These are phyloP conservation scores for Clupea harengus DNA, from an alignment of 2,113 vertebrate genomes.

Conservation along the genomic window DNA sequence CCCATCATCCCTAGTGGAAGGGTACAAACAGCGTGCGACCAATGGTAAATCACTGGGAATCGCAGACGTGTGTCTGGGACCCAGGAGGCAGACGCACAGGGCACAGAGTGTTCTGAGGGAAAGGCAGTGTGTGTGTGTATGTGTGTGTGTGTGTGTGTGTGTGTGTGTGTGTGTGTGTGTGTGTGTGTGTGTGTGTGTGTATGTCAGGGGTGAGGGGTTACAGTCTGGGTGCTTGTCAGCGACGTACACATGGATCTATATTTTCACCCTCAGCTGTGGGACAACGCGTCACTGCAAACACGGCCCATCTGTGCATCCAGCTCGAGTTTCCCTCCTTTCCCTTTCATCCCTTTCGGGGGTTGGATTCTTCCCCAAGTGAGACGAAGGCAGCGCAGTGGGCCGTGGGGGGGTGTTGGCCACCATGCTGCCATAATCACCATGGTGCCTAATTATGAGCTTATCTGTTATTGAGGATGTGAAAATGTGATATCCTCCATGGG, in stretches of 20 bases:
- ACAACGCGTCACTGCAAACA: neutral
- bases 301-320: neutral
- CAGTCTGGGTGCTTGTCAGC: neutral
- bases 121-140: neutral
- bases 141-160: neutral
- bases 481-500: neutral
- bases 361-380: neutral
- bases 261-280: neutral
- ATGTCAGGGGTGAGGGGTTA: too few relatives aligned
- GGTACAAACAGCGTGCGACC: neutral
- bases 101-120: neutral
- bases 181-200: neutral
- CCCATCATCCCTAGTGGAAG: neutral
- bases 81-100: neutral
- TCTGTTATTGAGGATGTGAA: neutral
- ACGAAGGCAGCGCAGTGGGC: neutral
- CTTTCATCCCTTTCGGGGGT: neutral
- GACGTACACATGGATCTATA: slow-evolving; percentile 9
- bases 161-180: neutral
- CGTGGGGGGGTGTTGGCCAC: neutral
- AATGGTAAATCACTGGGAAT: neutral
- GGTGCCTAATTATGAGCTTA: slow-evolving; percentile 2
- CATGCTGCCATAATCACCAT: neutral
- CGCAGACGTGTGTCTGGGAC: neutral
- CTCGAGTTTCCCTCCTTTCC: neutral